Evolutionary conservation across 1,140 invertebrate genomes (phyloP).

Genomic region (Drosophila trapezifrons): DNA sequence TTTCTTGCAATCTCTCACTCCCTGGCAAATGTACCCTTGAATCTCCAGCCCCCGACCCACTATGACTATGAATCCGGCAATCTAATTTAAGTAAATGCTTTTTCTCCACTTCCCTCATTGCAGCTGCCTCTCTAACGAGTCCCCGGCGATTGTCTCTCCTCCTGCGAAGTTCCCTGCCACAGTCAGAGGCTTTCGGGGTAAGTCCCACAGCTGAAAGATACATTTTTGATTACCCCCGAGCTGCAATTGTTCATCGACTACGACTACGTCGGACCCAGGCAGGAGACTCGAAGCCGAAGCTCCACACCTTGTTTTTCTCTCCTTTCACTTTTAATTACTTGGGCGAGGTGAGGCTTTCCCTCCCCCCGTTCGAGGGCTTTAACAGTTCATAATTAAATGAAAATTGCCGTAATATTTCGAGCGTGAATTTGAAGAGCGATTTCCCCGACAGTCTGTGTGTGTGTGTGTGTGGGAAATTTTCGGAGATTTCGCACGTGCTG

Average conservation of each 20-base stretch:
- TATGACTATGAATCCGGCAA: conserved; percentile 34
- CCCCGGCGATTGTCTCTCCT: conserved; percentile 45
- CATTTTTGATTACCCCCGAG: conserved; percentile 69
- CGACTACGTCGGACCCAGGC: neutral
- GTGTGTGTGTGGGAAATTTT: conserved; percentile 67
- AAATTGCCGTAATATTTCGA: conserved; percentile 73
- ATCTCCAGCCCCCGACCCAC: neutral
- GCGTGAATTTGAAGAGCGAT: conserved; percentile 73
- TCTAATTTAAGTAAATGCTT: conserved; percentile 73
- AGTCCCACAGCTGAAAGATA: conserved; percentile 62
- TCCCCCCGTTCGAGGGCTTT: conserved; percentile 35
- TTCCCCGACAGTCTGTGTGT: conserved; percentile 10
- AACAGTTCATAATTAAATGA: conserved; percentile 78
- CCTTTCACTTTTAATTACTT: conserved; percentile 70
- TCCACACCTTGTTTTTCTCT: conserved; percentile 27
- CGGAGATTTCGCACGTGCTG: conserved; percentile 71
- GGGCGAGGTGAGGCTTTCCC: conserved; percentile 10
- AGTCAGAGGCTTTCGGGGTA: conserved; percentile 47
- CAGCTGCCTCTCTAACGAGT: conserved; percentile 69
- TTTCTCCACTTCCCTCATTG: conserved; percentile 54
- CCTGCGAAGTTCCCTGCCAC: conserved; percentile 1
- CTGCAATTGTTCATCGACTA: conserved; percentile 48
- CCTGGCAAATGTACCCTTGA: neutral
- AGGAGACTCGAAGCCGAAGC: conserved; percentile 1
- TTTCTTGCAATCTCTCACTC: neutral